phyloP scores from a whole-genome alignment of 2,888 invertebrate species.

The Ectropis crepuscularia region DNA sequence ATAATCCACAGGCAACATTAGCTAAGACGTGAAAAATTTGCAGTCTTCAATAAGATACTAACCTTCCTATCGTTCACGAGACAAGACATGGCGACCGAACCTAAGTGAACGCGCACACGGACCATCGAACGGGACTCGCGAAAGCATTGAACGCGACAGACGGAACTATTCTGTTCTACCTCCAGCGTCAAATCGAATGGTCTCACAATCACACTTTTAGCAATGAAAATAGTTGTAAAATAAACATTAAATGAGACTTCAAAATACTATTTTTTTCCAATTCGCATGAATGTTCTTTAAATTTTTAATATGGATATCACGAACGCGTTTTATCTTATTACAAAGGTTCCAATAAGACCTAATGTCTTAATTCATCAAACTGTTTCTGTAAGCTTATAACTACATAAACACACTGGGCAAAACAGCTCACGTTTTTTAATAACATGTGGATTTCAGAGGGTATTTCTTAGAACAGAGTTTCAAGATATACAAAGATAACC shows the following conservation, averaged over 20 bases:
- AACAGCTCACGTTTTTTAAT: no score
- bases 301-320: no score
- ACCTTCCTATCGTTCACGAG: slow-evolving; percentile 64
- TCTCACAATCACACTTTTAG: slow-evolving; percentile 20
- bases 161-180: not conserved
- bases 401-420: no score
- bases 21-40: slow-evolving; percentile 76
- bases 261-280: no score
- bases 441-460: no score
- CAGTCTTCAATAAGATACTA: slow-evolving; percentile 81
- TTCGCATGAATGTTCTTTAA: no score
- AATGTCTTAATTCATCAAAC: no score
- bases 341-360: no score
- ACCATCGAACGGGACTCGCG: not conserved
- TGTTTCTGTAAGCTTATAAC: no score
- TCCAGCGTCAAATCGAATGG: slow-evolving; percentile 10
- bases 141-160: slow-evolving; percentile 10
- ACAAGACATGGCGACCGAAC: slow-evolving; percentile 73
- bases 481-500: no score
- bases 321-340: no score
- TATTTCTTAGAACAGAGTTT: no score
- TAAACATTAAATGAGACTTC: not conserved
- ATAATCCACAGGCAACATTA: slow-evolving; percentile 69
- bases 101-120: slow-evolving; percentile 33
- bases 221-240: slow-evolving; percentile 6